Percentiles rank a stretch among this genome's conserved stretches.
Evolutionary conservation across 2,888 invertebrate species (phyloP).

Genomic region (Rhopalosiphum nymphaeae): DNA sequence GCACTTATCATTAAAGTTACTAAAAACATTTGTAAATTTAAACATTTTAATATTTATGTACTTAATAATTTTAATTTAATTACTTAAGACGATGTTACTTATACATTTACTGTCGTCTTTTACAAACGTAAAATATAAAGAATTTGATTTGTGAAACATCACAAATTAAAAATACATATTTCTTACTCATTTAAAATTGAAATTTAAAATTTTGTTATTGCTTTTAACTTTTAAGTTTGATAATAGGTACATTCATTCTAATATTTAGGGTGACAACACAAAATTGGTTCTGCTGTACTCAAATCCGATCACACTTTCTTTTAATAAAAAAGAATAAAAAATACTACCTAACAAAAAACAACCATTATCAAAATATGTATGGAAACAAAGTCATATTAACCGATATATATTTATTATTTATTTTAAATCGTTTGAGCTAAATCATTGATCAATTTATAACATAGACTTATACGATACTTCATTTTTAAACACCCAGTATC

Average conservation of each 20-base stretch:
- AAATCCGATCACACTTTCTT: background rate
- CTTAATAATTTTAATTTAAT: background rate
- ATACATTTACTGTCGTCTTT: background rate
- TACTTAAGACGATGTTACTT: background rate
- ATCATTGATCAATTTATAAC: background rate
- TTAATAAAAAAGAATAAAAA: background rate
- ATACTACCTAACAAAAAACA: background rate
- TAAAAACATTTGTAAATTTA: background rate
- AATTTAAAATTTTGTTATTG: background rate
- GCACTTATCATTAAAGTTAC: background rate
- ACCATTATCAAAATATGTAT: background rate
- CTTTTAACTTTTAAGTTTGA: background rate
- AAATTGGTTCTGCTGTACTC: background rate
- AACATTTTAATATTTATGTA: background rate
- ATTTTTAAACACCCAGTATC: background rate
- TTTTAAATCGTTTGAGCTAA: background rate
- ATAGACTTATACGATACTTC: background rate
- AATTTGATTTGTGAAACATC: background rate
- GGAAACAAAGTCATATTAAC: background rate
- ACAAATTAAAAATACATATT: background rate
- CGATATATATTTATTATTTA: background rate
- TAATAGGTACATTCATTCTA: background rate
- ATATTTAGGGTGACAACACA: background rate
- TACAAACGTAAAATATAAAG: background rate
- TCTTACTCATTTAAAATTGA: background rate